Base-by-base conservation (phyloP, 2,797 vertebrate species). In the Parambassis ranga region DNA sequence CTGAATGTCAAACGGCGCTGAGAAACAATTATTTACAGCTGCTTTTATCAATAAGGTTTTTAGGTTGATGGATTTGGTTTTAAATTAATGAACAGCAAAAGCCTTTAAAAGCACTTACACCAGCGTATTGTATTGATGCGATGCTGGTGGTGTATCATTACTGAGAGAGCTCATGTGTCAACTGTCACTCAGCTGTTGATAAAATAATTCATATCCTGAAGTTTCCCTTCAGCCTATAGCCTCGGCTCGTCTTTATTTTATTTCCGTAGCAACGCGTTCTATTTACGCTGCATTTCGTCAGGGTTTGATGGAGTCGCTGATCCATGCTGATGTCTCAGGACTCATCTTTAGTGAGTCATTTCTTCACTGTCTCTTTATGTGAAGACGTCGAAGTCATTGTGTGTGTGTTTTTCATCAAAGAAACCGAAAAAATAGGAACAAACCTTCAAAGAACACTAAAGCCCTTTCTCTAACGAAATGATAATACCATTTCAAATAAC, bases 11-110 rank as follows among this genome's bases (percentile, higher is more conserved):
- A 78, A 64, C 4, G 4, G 64, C 52, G 55, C 26, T 16, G 77
- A 79, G 67, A 78, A 80, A 86, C 79, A 80, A 69, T 85, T 81
- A 85, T 82, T 86, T 84, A 84, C 83, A 75, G 81, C 65, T 60
- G 62, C 56, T 77, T 72, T 77, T 70, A 77, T 79, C 69, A 75
- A 73, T 67, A 58, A 9, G 23, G 46, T 56, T 72, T 77, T 81
- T 47, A 62, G 53, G 36, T 10, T 71, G 77, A 87, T 81, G 75
- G 77, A 74, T 79, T 72, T 60, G 63, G 64, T 63, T 79, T 81
- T 57, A 83, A 77, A 87, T 83, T 71, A 82, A 87, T 86, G 83
- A 83, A 62, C 64, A 66, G 76, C 67, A 65, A 87, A 86, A 84
- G 60, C 69, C 64, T 77, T 66, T 81, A 79, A 85, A 75, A 55